Base-by-base conservation (phyloP, 2,888 invertebrate species). In the Oscheius sp. region DNA sequence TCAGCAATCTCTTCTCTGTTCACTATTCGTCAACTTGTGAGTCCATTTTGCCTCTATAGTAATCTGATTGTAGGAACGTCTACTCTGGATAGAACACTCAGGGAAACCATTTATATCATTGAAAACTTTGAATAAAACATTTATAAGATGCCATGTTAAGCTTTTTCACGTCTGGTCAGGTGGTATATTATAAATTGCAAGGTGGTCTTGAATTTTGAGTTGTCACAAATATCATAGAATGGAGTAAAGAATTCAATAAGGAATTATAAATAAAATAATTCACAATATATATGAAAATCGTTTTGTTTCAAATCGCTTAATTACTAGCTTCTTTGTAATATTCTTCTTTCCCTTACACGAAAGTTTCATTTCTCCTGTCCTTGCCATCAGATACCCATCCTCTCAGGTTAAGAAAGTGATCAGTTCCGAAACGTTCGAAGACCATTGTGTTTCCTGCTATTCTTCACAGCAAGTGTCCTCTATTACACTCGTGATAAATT, bases 11-110 rank as follows among this genome's bases (percentile, higher is more conserved):
- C 32, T 14, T 30, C 1, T 64, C 26, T 64, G 64, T 20, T 24
- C n/a, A n/a, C 17, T 64, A 14, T 38, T 32, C 41, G 17, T 64
- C 28, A 64, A 64, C 22, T 30, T 38, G 64, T 64, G 51, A 28
- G 47, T 62, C 17, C 6, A 17, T 44, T 6, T 24, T 28, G 2
- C 2, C 12, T 20, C 3, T 3, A 36, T 36, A 44, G 17, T 14
- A 47, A 47, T 3, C 22, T 5, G 2, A 12, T 56, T 59, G 41
- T 44, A 59, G 59, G 44, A 41, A 59, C 28, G 59, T 59, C n/a
- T 59, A 38, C 44, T 59, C 30, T 28, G 20, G 59, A 20, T 54
- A 59, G 28, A n/a, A 24, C 17, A n/a, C 2, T 17, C 28, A 1
- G 41, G 8, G 24, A 17, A 6, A 32, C 28, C 17, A 28, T n/a